A percentile compares a stretch with the other conserved stretches of the same genome.
Conservation (phyloP, 2,113 vertebrate species). For the Phalacrocorax aristotelis region DNA sequence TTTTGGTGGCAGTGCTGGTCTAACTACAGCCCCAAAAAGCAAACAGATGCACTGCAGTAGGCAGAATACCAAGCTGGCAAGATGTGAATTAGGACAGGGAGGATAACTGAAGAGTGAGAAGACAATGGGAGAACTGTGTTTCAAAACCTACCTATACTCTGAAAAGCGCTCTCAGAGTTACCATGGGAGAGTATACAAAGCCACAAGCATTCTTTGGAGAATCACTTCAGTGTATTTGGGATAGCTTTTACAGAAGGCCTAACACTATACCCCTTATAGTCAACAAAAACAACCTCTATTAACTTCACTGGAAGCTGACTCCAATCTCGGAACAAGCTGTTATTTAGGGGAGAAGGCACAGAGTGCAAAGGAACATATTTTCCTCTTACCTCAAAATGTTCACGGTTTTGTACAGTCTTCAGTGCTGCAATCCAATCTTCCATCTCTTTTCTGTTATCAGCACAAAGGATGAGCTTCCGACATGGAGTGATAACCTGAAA, state of each 20-base stretch:
- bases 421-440: slow-evolving; percentile 97
- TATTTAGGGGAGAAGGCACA: background rate
- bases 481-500: slow-evolving; percentile 95
- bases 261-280: background rate
- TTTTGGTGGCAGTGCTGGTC: background rate
- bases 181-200: background rate
- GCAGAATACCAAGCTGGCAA: background rate
- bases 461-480: slow-evolving; percentile 90
- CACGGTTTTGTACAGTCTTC: slow-evolving; percentile 89
- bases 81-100: background rate
- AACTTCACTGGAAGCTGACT: background rate
- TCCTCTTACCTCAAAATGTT: slow-evolving; percentile 89
- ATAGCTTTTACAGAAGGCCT: background rate
- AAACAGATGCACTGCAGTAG: background rate
- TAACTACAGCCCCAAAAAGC: background rate
- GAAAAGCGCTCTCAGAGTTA: background rate
- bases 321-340: background rate
- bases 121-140: background rate
- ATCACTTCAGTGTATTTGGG: background rate
- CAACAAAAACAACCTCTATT: background rate
- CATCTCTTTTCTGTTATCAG: slow-evolving; percentile 98
- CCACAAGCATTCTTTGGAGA: background rate
- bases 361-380: background rate
- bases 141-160: background rate
- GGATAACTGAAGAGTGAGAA: background rate